These are phyloP conservation scores for Orthosia gothica DNA, from an alignment of 2,888 invertebrate species.

Conservation along the genomic window DNA sequence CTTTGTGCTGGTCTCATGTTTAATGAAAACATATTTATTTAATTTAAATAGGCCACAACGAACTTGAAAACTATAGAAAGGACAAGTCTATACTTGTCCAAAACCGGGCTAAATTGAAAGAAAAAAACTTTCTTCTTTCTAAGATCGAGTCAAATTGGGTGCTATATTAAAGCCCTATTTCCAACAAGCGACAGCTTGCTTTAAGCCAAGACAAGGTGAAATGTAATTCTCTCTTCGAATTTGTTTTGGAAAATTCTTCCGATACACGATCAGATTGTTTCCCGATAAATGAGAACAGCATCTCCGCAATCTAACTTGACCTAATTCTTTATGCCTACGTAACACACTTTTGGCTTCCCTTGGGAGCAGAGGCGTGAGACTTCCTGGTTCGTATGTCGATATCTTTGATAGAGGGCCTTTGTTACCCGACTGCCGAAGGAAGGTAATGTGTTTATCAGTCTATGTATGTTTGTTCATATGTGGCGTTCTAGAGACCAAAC, in stretches of 20 bases:
- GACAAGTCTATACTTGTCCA: too few species aligned
- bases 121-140: too few species aligned
- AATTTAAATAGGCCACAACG: too few species aligned
- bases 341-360: constrained; percentile 11
- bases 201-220: background rate
- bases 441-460: too few species aligned
- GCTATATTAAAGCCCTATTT: background rate
- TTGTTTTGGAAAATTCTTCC: background rate
- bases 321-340: constrained; percentile 36
- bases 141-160: background rate
- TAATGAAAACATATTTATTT: background rate
- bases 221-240: background rate
- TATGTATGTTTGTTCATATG: too few species aligned
- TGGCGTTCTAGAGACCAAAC: too few species aligned
- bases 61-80: too few species aligned
- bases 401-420: background rate
- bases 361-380: background rate
- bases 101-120: too few species aligned
- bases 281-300: constrained; percentile 16
- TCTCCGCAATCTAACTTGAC: constrained; percentile 34
- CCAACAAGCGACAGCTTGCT: background rate
- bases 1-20: background rate
- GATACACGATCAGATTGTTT: constrained; percentile 12
- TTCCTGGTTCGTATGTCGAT: background rate
- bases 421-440: too few species aligned